Conservation (phyloP, 2,888 invertebrate species). For the Eristalis pertinax region DNA sequence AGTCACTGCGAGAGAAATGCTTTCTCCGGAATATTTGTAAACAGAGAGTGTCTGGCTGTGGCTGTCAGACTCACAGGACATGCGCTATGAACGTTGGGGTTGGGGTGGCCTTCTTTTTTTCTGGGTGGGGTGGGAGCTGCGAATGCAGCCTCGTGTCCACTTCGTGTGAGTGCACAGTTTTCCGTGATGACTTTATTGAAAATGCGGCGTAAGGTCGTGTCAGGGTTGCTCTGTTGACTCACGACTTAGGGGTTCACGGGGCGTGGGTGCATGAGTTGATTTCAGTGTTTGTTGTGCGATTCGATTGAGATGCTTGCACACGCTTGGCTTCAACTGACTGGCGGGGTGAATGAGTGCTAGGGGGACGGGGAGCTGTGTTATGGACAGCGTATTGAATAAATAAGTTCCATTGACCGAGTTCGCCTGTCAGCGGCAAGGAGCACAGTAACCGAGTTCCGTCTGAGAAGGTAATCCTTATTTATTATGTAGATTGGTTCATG, state of each 20-base stretch:
- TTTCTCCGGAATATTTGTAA: conserved; percentile 39
- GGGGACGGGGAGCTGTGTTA: background rate
- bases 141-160: conserved; percentile 52
- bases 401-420: background rate
- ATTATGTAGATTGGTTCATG: background rate
- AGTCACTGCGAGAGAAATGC: background rate
- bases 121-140: background rate
- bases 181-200: conserved; percentile 36
- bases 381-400: background rate
- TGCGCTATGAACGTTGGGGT: conserved; percentile 31
- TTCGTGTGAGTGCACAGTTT: conserved; percentile 28
- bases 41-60: conserved; percentile 44
- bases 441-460: background rate
- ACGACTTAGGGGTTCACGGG: background rate
- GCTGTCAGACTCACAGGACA: conserved; percentile 33
- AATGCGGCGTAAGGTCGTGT: conserved; percentile 11
- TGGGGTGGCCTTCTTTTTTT: background rate
- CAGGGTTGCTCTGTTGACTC: conserved; percentile 14
- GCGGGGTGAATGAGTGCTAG: background rate
- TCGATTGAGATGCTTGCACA: background rate
- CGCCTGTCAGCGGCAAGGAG: background rate
- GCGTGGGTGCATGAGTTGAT: background rate
- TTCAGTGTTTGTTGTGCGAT: background rate
- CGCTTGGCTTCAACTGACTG: background rate
- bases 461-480: background rate